Base-by-base conservation (phyloP, 2,888 invertebrate genomes). In the Latrodectus elegans region DNA sequence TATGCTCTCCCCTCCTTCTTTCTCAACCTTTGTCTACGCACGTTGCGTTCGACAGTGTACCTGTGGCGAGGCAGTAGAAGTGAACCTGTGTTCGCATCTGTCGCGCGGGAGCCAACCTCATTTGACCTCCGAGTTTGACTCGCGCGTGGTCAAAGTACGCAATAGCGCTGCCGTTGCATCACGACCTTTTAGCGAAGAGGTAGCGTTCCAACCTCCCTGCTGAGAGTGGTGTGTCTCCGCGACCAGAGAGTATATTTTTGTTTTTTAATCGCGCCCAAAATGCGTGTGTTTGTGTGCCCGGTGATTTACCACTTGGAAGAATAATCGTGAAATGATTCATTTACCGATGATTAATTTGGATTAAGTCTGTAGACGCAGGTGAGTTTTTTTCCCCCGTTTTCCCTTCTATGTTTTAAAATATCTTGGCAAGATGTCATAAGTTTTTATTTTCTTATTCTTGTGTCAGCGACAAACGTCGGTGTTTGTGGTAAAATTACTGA, bases 21-120 rank as follows among this genome's bases (percentile, higher is more conserved):
- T 76, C 65, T 38, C 81, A 81, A 86, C 86, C 86, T 86, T 86
- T 86, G 86, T 86, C 81, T 86, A 81, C 86, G 86, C 75, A 85
- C 80, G 85, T 85, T 79, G 79, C 79, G 60, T 80, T 85, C 79
- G 80, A 71, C 86, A 86, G 86, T 86, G 86, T 86, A 86, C 86
- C 86, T 86, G 86, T 86, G 86, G 70, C 72, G 76, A 82, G 70
- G 60, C 76, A n/a, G 74, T 81, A 67, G 74, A 74, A 70, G 75
- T 82, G 49, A 78, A 77, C 71, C 71, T 84, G 84, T 73, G 77
- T 78, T 84, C 84, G 78, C 78, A 75, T 80, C 80, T 80, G 75
- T 80, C 83, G 80, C 80, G 38, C 73, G n/a, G 22, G 22, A 51
- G 51, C 74, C 77, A 76, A 77, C 72, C 86, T 86, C 81, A n/a